Evolutionary conservation across 2,888 invertebrate species (phyloP), one percentile per base, ranked within the genome.

Genomic region (Thelaira solivaga): DNA sequence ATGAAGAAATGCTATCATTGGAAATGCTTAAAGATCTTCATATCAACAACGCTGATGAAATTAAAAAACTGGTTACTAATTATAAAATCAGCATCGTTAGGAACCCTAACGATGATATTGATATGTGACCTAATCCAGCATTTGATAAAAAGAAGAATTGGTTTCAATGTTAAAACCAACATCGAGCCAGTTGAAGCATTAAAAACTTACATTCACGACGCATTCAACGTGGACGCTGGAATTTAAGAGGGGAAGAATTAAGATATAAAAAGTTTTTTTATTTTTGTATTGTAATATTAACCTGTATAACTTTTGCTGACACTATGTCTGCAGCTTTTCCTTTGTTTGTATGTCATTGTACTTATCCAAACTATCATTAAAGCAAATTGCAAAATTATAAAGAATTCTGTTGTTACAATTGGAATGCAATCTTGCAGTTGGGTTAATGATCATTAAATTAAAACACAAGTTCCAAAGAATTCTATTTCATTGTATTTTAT

Each of bases 241-340:
- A 55, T 55, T 36, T 22, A 20, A 55, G 55, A 24, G 20, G 55
- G 55, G 36, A 55, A 39, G 13, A 39, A 39, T 55, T 55, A 55
- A 55, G 3, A 11, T 11, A 18, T 6, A 47, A 47, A 31, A 51
- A 10, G 10, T 16, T 51, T 31, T 18, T 11, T 49, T 4, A 5
- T 22, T 22, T 20, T 45, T 45, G 20, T 45, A 11, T 45, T 45
- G 22, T 45, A 22, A 22, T 22, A 45, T 11, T 22, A 20, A 45
- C 43, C 43, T 43, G 43, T 43, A 18, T 20, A 43, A 10, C 5
- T 39, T 39, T 13, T 39, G 39, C 39, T 39, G 39, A 39, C 16
- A 5, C 36, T 39, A 13, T 13, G n/a, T 13, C 36, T 39, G 36
- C n/a, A n/a, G n/a, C n/a, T n/a, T n/a, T n/a, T n/a, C n/a, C 3